Evolutionary conservation across 1,140 invertebrate species (phyloP).

Genomic region (Hylyphantes graminicola): DNA sequence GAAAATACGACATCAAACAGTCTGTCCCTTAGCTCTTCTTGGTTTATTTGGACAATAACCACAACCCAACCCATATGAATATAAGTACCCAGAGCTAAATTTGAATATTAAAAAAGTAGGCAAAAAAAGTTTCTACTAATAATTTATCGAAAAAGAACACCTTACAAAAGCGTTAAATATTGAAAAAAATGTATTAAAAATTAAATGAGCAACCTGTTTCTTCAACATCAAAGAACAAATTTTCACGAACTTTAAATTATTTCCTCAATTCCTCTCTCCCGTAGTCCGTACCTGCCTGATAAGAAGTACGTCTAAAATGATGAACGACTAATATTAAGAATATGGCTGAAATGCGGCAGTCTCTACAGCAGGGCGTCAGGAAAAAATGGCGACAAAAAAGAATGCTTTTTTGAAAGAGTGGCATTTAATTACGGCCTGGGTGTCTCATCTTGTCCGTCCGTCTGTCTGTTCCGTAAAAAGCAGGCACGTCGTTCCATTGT

Average conservation of each 20-base stretch:
- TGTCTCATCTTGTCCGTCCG: slow-evolving; percentile 55
- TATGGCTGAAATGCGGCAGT: slow-evolving; percentile 11
- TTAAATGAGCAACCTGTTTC: too few species aligned
- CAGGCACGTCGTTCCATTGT: slow-evolving; percentile 43
- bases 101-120: too few species aligned
- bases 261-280: background rate
- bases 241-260: background rate
- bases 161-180: too few species aligned
- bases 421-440: slow-evolving; percentile 59
- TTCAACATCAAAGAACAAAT: too few species aligned
- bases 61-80: too few species aligned
- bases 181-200: too few species aligned
- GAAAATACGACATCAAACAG: too few species aligned
- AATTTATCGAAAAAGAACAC: too few species aligned
- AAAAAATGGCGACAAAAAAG: slow-evolving; percentile 24
- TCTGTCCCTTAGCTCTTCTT: too few species aligned
- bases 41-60: too few species aligned
- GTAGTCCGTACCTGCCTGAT: background rate
- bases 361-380: background rate
- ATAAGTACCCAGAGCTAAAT: too few species aligned
- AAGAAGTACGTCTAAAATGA: slow-evolving; percentile 4
- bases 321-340: slow-evolving; percentile 48
- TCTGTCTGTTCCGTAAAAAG: slow-evolving; percentile 44
- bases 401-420: slow-evolving; percentile 42
- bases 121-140: too few species aligned